These are phyloP conservation scores for Notodonta ziczac DNA, from an alignment of 2,888 invertebrate species.

Conservation along the genomic window DNA sequence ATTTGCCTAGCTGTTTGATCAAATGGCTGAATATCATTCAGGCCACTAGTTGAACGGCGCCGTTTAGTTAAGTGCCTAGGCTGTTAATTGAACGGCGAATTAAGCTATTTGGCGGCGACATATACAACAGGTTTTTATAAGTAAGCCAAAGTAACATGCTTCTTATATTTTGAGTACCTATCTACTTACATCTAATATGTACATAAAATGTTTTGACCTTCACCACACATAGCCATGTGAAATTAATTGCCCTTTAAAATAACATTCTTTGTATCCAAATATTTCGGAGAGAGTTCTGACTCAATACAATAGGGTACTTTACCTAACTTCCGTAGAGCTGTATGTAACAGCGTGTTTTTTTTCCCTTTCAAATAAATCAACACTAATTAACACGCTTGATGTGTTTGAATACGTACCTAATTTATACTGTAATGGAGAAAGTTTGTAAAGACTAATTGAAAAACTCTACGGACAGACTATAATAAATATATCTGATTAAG, in stretches of 20 bases:
- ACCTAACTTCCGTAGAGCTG: background rate
- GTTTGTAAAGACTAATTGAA: background rate
- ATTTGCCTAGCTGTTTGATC: too few relatives aligned
- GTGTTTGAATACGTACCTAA: background rate
- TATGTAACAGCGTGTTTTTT: conserved; percentile 1
- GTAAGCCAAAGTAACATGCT: too few relatives aligned
- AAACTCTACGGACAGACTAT: conserved; percentile 12
- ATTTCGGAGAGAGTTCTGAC: conserved; percentile 2
- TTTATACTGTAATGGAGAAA: background rate
- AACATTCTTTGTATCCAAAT: too few relatives aligned
- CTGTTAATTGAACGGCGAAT: too few relatives aligned
- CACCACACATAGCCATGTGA: background rate
- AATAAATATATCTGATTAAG: background rate
- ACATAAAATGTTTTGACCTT: background rate
- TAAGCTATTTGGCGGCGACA: too few relatives aligned
- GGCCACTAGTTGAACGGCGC: too few relatives aligned
- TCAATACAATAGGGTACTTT: background rate
- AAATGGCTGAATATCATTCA: too few relatives aligned
- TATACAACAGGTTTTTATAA: too few relatives aligned
- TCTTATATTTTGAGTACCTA: too few relatives aligned
- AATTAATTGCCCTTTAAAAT: background rate
- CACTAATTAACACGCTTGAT: background rate
- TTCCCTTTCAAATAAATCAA: background rate
- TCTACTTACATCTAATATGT: too few relatives aligned
- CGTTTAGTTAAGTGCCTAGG: too few relatives aligned